Evolutionary conservation across 2,888 invertebrate genomes (phyloP).

Genomic region (Automeris io): DNA sequence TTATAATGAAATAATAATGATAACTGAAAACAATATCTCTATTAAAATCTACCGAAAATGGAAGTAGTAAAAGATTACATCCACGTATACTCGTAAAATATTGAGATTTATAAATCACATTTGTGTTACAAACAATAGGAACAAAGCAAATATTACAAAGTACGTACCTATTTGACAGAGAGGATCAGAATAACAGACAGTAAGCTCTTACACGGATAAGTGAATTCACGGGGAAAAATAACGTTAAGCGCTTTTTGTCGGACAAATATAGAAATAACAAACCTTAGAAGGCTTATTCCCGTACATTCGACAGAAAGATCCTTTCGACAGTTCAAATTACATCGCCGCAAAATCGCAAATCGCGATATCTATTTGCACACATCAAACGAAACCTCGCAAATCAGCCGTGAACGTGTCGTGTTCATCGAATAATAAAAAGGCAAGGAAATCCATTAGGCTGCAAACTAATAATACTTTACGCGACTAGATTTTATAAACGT

Average conservation of each 20-base stretch:
- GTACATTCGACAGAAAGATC: conserved; percentile 27
- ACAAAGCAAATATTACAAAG: conserved; percentile 6
- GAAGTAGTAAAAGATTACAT: no score
- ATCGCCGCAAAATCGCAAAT: conserved; percentile 23
- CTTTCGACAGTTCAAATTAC: conserved; percentile 23
- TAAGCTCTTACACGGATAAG: conserved; percentile 20
- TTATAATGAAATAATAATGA: no score
- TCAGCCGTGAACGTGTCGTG: conserved; percentile 29
- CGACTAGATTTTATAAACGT: conserved; percentile 24
- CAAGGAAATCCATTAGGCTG: conserved; percentile 32
- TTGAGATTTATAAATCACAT: neutral
- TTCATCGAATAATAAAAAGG: conserved; percentile 34
- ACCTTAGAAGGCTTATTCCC: conserved; percentile 36
- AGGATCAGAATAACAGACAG: conserved; percentile 17
- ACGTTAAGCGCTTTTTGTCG: conserved; percentile 28
- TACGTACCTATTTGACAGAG: conserved; percentile 15
- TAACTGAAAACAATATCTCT: no score
- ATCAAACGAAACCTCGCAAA: conserved; percentile 42
- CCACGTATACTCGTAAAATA: no score
- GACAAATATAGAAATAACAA: conserved; percentile 31
- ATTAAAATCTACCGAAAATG: no score
- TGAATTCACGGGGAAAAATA: conserved; percentile 18
- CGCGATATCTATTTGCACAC: conserved; percentile 25
- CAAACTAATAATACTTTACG: conserved; percentile 34
- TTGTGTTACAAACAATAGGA: neutral